These are phyloP conservation scores for Lucilia sericata DNA, from an alignment of 1,140 invertebrate genomes.

Conservation along the genomic window DNA sequence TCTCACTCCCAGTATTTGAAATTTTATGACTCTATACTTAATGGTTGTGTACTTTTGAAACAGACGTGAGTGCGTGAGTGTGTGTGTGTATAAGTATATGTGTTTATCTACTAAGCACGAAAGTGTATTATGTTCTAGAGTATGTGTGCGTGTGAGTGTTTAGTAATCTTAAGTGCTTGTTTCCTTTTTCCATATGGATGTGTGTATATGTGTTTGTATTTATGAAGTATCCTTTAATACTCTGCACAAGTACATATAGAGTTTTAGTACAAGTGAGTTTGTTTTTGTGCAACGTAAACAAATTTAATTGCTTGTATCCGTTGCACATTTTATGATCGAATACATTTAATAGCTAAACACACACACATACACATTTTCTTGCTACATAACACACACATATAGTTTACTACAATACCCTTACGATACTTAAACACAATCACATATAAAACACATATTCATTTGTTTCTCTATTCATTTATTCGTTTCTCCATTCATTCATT, in stretches of 20 bases:
- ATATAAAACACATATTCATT: constrained; percentile 5
- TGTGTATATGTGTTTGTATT: not conserved
- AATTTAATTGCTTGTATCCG: constrained; percentile 48
- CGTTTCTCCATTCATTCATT: not conserved
- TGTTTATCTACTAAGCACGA: constrained; percentile 2
- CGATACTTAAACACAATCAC: constrained; percentile 14
- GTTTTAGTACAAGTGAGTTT: not conserved
- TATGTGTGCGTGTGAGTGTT: not conserved
- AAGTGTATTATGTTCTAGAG: not conserved
- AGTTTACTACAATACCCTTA: not conserved
- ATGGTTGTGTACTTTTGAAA: not conserved
- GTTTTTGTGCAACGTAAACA: constrained; percentile 41
- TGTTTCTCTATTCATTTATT: constrained; percentile 11
- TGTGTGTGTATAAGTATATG: not conserved
- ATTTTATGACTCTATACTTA: constrained; percentile 13
- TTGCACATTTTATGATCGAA: constrained; percentile 48
- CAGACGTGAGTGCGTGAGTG: not conserved
- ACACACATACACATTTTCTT: no score
- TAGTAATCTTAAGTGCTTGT: constrained; percentile 40
- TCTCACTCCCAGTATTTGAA: not conserved
- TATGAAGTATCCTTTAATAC: not conserved
- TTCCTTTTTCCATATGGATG: constrained; percentile 29
- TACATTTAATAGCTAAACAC: constrained; percentile 40
- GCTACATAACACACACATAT: not conserved
- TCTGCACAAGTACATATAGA: not conserved